phyloP scores from a whole-genome alignment of 2,888 invertebrate species.

The Acrocyrtus sp. region DNA sequence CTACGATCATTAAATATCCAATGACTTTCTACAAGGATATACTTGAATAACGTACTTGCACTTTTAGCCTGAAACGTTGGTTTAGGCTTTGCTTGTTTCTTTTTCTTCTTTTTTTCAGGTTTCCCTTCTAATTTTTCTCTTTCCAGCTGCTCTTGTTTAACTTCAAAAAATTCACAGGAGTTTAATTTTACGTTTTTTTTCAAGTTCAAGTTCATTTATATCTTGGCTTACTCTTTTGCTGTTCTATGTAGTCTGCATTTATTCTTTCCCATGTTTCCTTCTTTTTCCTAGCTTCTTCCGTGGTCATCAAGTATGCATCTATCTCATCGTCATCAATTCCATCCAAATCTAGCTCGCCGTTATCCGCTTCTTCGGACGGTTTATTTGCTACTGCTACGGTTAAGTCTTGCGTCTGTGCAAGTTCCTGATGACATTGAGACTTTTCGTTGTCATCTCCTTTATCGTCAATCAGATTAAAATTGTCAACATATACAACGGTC shows the following conservation, averaged over 20 bases:
- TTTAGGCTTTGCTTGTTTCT: slow-evolving; percentile 67
- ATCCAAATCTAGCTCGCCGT: slow-evolving; percentile 75
- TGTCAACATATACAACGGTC: not conserved
- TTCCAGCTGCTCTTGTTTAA: slow-evolving; percentile 82
- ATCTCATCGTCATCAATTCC: slow-evolving; percentile 91
- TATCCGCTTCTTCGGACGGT: slow-evolving; percentile 53
- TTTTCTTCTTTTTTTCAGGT: slow-evolving; percentile 81
- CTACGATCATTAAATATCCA: not conserved
- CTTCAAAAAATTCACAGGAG: slow-evolving; percentile 66
- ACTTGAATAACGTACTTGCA: slow-evolving; percentile 66
- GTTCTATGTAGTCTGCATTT: slow-evolving; percentile 87
- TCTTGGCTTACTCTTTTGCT: slow-evolving; percentile 76
- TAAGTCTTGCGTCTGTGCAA: not conserved
- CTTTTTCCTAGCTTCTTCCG: slow-evolving; percentile 84
- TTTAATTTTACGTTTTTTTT: too few species aligned
- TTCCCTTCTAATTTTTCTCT: slow-evolving; percentile 89
- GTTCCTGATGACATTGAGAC: not conserved
- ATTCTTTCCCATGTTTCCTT: slow-evolving; percentile 86
- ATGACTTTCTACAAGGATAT: not conserved
- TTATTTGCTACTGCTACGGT: not conserved
- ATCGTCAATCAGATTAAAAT: not conserved
- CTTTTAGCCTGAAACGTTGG: slow-evolving; percentile 64
- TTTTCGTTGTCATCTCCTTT: not conserved
- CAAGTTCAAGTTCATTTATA: not conserved
- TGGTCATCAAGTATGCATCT: slow-evolving; percentile 83